phyloP scores from a whole-genome alignment of 2,797 vertebrate species.

The Lemur catta region DNA sequence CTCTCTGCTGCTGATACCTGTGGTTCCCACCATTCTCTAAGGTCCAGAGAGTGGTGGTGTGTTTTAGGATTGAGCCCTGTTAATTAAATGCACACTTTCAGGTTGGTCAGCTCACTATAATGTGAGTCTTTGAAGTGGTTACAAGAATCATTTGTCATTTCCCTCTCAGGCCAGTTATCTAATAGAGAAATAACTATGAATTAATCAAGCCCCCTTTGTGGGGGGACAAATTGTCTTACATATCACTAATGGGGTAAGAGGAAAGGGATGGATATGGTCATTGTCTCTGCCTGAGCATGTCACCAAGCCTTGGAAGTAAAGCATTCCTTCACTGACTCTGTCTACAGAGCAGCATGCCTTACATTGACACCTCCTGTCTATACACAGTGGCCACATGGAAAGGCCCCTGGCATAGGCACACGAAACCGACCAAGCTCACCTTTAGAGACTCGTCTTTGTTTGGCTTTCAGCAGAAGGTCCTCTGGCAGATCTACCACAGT shows the following conservation, averaged over 20 bases:
- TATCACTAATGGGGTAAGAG: constrained; percentile 79
- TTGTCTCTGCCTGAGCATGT: constrained; percentile 80
- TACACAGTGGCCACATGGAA: not conserved
- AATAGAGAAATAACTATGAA: constrained; percentile 85
- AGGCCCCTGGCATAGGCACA: not conserved
- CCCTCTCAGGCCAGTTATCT: constrained; percentile 87
- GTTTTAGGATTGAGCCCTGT: constrained; percentile 94
- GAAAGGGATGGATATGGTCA: constrained; percentile 71
- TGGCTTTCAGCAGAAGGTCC: constrained; percentile 84
- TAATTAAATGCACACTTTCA: constrained; percentile 95
- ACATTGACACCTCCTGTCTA: not conserved
- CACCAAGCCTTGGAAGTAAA: constrained; percentile 35
- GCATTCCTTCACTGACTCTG: not conserved
- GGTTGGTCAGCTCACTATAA: constrained; percentile 91
- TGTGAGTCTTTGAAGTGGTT: constrained; percentile 85
- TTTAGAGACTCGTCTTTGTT: constrained; percentile 87
- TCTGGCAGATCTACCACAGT: constrained; percentile 80
- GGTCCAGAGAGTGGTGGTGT: constrained; percentile 83
- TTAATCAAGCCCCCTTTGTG: constrained; percentile 86
- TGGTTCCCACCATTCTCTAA: constrained; percentile 87
- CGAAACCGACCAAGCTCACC: constrained; percentile 67
- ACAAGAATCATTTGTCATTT: constrained; percentile 81
- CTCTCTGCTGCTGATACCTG: constrained; percentile 84
- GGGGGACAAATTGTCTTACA: constrained; percentile 82
- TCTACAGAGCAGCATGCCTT: not conserved